These are phyloP conservation scores for Sceliomorpha sp. DNA, from an alignment of 2,888 invertebrate species.

Conservation along the genomic window DNA sequence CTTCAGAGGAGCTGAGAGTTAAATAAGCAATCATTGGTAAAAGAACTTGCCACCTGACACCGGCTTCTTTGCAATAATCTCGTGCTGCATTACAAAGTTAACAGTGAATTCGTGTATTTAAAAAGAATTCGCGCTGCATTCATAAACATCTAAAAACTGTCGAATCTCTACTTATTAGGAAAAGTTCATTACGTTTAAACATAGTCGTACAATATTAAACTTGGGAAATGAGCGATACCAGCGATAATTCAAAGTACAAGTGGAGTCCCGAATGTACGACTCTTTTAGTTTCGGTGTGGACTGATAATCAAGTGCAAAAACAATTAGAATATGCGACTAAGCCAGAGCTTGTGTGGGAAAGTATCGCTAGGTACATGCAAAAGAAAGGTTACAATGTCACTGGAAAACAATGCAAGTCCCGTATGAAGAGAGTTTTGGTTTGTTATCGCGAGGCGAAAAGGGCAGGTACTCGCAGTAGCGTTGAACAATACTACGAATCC, in stretches of 20 bases:
- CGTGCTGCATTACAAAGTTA: too few species aligned
- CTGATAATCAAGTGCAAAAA: slow-evolving; percentile 77
- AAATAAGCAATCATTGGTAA: too few species aligned
- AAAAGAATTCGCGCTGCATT: too few species aligned
- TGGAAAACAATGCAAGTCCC: slow-evolving; percentile 76
- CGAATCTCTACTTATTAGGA: too few species aligned
- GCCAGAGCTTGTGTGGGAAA: slow-evolving; percentile 77
- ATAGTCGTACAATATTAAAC: not conserved
- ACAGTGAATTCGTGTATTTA: too few species aligned
- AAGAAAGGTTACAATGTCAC: slow-evolving; percentile 77
- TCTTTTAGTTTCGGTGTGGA: slow-evolving; percentile 77
- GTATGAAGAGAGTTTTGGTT: slow-evolving; percentile 78
- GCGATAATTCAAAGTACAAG: slow-evolving; percentile 73
- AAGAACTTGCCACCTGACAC: too few species aligned
- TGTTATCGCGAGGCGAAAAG: slow-evolving; percentile 77
- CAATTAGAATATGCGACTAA: slow-evolving; percentile 72
- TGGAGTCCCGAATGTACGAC: slow-evolving; percentile 78
- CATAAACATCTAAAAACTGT: too few species aligned
- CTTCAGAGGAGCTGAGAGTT: too few species aligned
- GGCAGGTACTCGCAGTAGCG: slow-evolving; percentile 70
- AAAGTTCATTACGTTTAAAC: too few species aligned
- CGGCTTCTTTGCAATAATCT: too few species aligned
- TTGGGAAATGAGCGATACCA: slow-evolving; percentile 67
- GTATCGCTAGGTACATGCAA: slow-evolving; percentile 75
- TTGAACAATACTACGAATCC: slow-evolving; percentile 77